Base-by-base conservation (phyloP, 1,140 invertebrate species). In the Drosophila melanica region DNA sequence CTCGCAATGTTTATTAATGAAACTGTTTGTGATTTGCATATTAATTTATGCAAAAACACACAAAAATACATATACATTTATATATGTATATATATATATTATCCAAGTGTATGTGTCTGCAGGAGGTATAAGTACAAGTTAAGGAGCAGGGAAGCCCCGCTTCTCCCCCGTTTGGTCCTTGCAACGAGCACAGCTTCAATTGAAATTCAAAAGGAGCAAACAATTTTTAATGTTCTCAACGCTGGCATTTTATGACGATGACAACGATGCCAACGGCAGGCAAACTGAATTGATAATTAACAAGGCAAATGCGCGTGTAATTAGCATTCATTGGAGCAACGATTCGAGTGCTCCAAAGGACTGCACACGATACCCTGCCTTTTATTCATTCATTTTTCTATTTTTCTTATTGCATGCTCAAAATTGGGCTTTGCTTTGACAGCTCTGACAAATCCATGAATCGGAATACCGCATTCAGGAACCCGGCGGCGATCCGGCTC, bases 261-360 rank as follows among this genome's bases (percentile, higher is more conserved):
- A 64, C 84, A 65, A 64, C 59, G 59, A 55, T 35, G 50, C 63
- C 81, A 78, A 66, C 67, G 84, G 80, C 81, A 70, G 70, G 37
- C 62, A 79, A 87, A 87, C 82, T 87, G 82, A 89, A 87, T 87
- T 87, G 84, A 87, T 87, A 87, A 89, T 87, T 87, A 87, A 89
- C 82, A 87, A 76, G 84, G 82, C 75, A 82, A 87, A 87, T 89
- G 82, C 84, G 84, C 82, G 79, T 87, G 84, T 87, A 87, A 87
- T 87, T 87, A 87, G 84, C 79, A 87, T 87, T 87, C 82, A 89
- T 77, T 63, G 82, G 42, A 79, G 82, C 70, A 69, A 64, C 66
- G 80, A 78, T 45, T 58, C 41, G 20, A 55, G 18, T 48, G 12
- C 60, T 12, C 48, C 10, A 53, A 42, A 53, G 27, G 42, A 51